phyloP scores from a whole-genome alignment of 2,113 vertebrate genomes.

The Trogon surrucura region DNA sequence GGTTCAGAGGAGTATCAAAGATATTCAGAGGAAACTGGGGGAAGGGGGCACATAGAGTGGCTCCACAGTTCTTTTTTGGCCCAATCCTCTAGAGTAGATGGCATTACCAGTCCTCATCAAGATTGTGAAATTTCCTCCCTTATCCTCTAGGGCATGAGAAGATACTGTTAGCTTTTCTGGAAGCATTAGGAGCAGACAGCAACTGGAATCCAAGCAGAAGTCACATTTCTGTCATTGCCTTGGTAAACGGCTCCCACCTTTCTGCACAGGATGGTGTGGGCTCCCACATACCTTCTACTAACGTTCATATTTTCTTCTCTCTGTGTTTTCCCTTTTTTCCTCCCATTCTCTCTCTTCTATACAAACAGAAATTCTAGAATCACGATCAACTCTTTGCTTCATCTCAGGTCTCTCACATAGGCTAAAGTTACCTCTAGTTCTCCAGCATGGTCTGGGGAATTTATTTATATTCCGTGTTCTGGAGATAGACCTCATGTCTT shows the following conservation, averaged over 20 bases:
- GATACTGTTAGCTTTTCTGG: background rate
- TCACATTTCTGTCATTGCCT: background rate
- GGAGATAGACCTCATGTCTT: constrained; percentile 58
- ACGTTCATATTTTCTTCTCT: background rate
- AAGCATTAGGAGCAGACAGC: constrained; percentile 5
- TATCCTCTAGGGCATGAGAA: background rate
- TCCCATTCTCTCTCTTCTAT: background rate
- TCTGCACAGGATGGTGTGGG: background rate
- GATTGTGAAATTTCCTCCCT: constrained; percentile 27
- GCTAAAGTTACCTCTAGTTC: constrained; percentile 50
- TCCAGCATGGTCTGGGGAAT: constrained; percentile 42
- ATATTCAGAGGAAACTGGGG: background rate
- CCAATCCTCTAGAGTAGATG: background rate
- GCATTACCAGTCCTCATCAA: constrained; percentile 17
- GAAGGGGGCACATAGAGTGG: background rate
- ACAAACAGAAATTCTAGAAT: constrained; percentile 31
- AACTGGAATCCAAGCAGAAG: constrained; percentile 36
- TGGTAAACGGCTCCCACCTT: background rate
- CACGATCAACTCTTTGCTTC: background rate
- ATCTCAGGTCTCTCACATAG: constrained; percentile 30
- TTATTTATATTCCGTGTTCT: constrained; percentile 66
- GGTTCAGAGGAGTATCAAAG: background rate
- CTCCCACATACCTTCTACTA: background rate
- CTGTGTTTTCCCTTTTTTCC: background rate
- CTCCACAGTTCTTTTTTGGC: background rate